Conservation (phyloP, 2,797 vertebrate species). For the Telmatherina bonti region DNA sequence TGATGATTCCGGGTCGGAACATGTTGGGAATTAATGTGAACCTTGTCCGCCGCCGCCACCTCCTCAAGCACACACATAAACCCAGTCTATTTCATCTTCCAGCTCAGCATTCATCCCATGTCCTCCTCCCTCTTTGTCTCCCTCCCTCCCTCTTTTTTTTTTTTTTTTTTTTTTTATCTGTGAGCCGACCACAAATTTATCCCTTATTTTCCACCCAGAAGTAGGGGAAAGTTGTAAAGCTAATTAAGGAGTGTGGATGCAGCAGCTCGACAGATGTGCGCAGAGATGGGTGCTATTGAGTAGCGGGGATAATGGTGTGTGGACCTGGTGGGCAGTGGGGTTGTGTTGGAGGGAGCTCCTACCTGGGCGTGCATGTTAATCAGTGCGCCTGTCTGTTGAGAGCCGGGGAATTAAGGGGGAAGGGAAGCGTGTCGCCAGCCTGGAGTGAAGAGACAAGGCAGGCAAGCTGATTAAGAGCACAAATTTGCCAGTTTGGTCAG, state of each 20-base stretch:
- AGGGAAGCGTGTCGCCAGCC: slow-evolving; percentile 75
- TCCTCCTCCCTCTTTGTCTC: slow-evolving; percentile 45
- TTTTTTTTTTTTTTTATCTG: slow-evolving; percentile 19
- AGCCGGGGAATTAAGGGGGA: slow-evolving; percentile 74
- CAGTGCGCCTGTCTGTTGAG: slow-evolving; percentile 70
- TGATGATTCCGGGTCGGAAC: slow-evolving; percentile 41
- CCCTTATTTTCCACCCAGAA: slow-evolving; percentile 67
- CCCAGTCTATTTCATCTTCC: slow-evolving; percentile 40
- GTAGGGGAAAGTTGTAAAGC: slow-evolving; percentile 72
- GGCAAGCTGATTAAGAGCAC: slow-evolving; percentile 79
- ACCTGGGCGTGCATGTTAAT: slow-evolving; percentile 82
- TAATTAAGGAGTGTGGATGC: slow-evolving; percentile 76
- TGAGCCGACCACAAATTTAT: slow-evolving; percentile 53
- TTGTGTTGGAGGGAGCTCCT: slow-evolving; percentile 71
- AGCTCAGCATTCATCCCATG: slow-evolving; percentile 60
- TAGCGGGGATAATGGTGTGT: slow-evolving; percentile 73
- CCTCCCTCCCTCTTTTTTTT: not conserved
- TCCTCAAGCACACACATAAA: slow-evolving; percentile 19
- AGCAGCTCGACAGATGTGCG: slow-evolving; percentile 73
- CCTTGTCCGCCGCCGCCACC: slow-evolving; percentile 13
- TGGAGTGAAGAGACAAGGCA: slow-evolving; percentile 71
- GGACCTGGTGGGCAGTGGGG: slow-evolving; percentile 68
- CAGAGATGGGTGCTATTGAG: slow-evolving; percentile 72
- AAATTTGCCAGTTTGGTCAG: slow-evolving; percentile 69
- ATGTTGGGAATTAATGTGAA: slow-evolving; percentile 57